These are phyloP conservation scores for Acleris literana DNA, from an alignment of 2,888 invertebrate species.

Conservation along the genomic window DNA sequence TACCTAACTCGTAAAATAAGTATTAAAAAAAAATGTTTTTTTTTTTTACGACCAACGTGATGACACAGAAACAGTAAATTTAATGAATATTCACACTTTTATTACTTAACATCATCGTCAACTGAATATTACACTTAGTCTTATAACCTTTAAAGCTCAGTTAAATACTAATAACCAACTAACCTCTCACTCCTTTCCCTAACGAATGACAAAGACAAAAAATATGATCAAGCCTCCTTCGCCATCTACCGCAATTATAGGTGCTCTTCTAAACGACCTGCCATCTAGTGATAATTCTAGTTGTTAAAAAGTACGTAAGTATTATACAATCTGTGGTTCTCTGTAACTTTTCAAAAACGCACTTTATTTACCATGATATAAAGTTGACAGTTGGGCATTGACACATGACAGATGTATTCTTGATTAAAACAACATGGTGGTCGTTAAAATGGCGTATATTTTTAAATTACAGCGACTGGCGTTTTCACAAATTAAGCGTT, in stretches of 20 bases:
- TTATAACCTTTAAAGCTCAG: neutral
- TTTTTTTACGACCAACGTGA: too few relatives aligned
- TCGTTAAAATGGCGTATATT: neutral
- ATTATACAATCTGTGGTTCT: neutral
- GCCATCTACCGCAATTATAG: slow-evolving; percentile 20
- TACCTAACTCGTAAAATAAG: too few relatives aligned
- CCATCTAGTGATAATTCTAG: slow-evolving; percentile 10
- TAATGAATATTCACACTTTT: too few relatives aligned
- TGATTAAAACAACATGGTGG: neutral
- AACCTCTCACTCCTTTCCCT: slow-evolving; percentile 5
- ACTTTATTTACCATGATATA: neutral
- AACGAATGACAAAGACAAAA: slow-evolving; percentile 1
- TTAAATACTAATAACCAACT: slow-evolving; percentile 2
- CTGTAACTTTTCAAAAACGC: neutral
- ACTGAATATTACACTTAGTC: neutral
- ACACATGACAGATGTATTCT: neutral
- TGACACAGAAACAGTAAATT: too few relatives aligned
- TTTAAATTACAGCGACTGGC: neutral
- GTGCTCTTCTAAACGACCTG: slow-evolving; percentile 24
- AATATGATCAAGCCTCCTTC: neutral
- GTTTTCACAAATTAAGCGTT: neutral
- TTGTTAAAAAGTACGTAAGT: neutral
- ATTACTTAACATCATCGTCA: neutral
- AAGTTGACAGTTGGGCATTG: neutral
- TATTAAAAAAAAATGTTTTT: too few relatives aligned